Base-by-base conservation (phyloP, 2,113 vertebrate genomes). In the Labeo catla region DNA sequence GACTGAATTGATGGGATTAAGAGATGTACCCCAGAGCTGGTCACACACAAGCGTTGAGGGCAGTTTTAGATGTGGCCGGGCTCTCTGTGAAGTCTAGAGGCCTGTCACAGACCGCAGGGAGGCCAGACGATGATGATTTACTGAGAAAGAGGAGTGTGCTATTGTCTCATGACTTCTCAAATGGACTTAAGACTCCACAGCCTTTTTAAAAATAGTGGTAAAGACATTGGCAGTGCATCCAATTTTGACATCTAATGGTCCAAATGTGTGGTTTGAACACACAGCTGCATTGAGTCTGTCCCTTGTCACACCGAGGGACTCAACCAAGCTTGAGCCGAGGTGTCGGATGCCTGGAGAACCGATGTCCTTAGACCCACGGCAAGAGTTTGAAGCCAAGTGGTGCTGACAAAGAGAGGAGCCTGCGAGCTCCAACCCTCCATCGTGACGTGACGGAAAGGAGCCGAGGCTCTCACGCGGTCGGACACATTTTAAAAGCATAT, bases 1-100 rank as follows among this genome's bases (percentile, higher is more conserved):
- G 87, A 87, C 91, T 90, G 88, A 92, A 83, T 91, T 93, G 93
- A 94, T 93, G 91, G 89, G 92, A 94, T 94, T 94, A 94, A 90
- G 85, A 92, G 86, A 87, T 92, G 91, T 92, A 89, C 92, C 92
- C 90, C 77, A 85, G 91, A 93, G 92, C 90, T 84, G 87, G 90
- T 91, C 91, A 84, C 85, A 76, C 88, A 92, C 89, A 61, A 39
- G 70, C 45, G 4, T 76, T 52, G 23, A 63, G 47, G 83, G 61
- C 57, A 45, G 76, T 61, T 66, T 28, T 15, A 84, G 84, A 89
- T 63, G 74, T 84, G 77, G 81, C 68, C 66, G 8, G 36, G 49
- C 43, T 70, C 54, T 74, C 50, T 39, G 16, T 68, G 19, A 6
- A 45, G 76, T 76, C 78, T 74, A 21, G 1, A 72, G 74, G 73